Evolutionary conservation across 1,140 invertebrate genomes (phyloP), one percentile per base, ranked within the genome.

Genomic region (Drosophila pseudoobscura): DNA sequence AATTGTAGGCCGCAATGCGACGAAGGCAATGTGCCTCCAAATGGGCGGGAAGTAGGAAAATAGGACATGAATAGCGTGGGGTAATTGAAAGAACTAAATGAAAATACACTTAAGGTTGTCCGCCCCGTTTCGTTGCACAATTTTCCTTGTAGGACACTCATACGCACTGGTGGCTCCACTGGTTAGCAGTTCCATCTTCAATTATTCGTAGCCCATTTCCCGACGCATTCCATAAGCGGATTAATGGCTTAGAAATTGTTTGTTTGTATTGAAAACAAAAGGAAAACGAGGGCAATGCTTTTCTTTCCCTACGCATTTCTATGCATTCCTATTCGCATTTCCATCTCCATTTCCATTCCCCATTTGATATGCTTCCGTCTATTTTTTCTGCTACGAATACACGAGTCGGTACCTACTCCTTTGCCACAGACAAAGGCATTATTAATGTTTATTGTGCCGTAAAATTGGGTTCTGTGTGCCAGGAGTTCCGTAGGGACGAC

Each of bases 361-460:
- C 29, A 29, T 29, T 29, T 29, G 29, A 29, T 29, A 2, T 31
- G 31, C 31, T 31, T 31, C 35, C 35, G 35, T 39, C 11, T 5
- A 39, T 39, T 39, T 39, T 39, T 39, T 39, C 35, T 13, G 11
- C 11, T 13, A 13, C 11, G 11, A 39, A 11, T 39, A 13, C 20
- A 20, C 20, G 20, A 20, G 20, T 6, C 6, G 6, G 24, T 60
- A 50, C 35, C 11, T 39, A 39, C 35, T 41, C 24, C 11, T 52
- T 11, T 61, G 17, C 3, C n/a, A n/a, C n/a, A 62, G n/a, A 22
- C 35, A 31, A 39, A 29, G 39, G 52, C 44, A 55, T 69, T 70
- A 59, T 77, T 77, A 69, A 62, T 44, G 52, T 75, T 75, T 59
- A 75, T 58, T 78, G 75, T 78, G 49, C 41, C 57, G 31, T 71